These are phyloP conservation scores for Tetramorium simillimum DNA, from an alignment of 1,140 invertebrate genomes.

Conservation along the genomic window DNA sequence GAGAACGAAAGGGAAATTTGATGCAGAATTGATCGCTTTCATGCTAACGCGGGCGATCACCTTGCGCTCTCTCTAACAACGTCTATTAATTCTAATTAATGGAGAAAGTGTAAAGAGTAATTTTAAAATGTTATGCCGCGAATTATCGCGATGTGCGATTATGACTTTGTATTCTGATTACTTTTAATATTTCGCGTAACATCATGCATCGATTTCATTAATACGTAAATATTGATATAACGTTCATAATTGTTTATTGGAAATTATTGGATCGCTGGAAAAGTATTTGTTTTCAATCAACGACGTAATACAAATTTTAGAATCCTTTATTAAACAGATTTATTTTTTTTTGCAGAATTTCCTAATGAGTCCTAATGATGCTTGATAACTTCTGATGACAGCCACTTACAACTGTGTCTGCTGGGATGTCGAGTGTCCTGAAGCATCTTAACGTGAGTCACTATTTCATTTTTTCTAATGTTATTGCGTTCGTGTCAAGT, in stretches of 20 bases:
- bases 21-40: constrained; percentile 66
- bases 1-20: constrained; percentile 63
- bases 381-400: not conserved
- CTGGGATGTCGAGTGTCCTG: not conserved
- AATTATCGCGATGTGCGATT: not conserved
- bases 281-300: constrained; percentile 1
- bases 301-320: not conserved
- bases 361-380: not conserved
- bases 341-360: not conserved
- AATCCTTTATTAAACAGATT: not conserved
- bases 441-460: not conserved
- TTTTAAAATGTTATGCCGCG: constrained; percentile 25
- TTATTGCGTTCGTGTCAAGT: not conserved
- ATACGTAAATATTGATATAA: not conserved
- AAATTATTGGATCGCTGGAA: not conserved
- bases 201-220: not conserved
- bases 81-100: constrained; percentile 75
- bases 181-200: constrained; percentile 17
- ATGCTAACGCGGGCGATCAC: constrained; percentile 50
- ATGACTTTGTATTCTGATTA: constrained; percentile 15
- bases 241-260: not conserved
- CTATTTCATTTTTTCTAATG: not conserved
- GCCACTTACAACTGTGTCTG: not conserved
- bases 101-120: constrained; percentile 69
- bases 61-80: constrained; percentile 60